A percentile compares a stretch with the other conserved stretches of the same genome.
These are phyloP conservation scores for Blennius ocellaris DNA, from an alignment of 2,113 vertebrate genomes.

Conservation along the genomic window DNA sequence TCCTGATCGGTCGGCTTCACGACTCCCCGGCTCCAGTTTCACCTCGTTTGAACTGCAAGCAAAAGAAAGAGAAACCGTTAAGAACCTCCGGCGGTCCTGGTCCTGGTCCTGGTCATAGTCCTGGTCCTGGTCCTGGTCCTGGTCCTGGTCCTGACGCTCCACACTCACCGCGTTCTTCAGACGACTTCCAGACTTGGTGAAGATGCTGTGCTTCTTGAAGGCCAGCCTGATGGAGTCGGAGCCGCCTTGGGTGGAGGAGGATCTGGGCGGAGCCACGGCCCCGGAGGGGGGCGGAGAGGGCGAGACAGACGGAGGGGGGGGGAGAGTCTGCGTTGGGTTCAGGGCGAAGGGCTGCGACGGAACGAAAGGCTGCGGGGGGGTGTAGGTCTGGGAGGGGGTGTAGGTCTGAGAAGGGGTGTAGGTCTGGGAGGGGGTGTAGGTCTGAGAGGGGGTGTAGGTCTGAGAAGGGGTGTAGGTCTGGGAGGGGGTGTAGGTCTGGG, in stretches of 20 bases:
- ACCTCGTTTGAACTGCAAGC: slow-evolving; percentile 75
- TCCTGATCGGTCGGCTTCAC: slow-evolving; percentile 30
- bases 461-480: background rate
- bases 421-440: slow-evolving; percentile 6
- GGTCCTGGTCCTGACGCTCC: too few species aligned
- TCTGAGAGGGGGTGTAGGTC: background rate
- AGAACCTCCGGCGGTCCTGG: too few species aligned
- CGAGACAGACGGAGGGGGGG: slow-evolving; percentile 23
- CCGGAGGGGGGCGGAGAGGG: background rate
- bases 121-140: too few species aligned
- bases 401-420: slow-evolving; percentile 2
- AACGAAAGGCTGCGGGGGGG: background rate
- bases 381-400: background rate
- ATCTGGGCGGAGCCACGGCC: slow-evolving; percentile 5
- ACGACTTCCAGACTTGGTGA: slow-evolving; percentile 77
- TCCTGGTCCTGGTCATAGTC: too few species aligned
- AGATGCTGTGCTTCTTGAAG: slow-evolving; percentile 71
- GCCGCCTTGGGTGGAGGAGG: slow-evolving; percentile 25
- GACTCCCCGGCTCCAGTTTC: slow-evolving; percentile 73
- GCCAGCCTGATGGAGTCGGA: slow-evolving; percentile 28
- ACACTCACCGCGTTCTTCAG: slow-evolving; percentile 76
- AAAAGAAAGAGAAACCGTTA: background rate
- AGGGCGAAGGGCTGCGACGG: background rate
- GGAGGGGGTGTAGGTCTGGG: background rate
- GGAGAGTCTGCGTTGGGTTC: slow-evolving; percentile 16